A percentile compares a stretch with the other conserved stretches of the same genome.
phyloP scores from a whole-genome alignment of 2,113 vertebrate species.

The Sciurus niger region DNA sequence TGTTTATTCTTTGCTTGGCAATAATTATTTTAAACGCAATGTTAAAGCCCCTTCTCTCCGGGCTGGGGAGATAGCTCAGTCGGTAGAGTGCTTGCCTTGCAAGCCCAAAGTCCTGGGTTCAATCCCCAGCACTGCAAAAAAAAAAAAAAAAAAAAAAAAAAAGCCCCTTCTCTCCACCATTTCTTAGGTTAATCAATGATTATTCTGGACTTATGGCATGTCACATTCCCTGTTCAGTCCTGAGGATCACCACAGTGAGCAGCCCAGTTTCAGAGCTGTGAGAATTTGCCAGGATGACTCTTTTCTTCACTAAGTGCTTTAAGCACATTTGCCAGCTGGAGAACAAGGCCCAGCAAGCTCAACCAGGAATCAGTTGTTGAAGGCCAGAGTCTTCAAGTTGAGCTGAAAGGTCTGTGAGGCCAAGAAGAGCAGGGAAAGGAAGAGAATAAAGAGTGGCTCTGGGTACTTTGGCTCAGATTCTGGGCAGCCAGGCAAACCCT shows the following conservation, averaged over 20 bases:
- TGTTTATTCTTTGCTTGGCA: not conserved
- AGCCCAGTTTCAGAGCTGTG: not conserved
- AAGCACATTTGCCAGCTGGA: not conserved
- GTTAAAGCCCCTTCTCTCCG: not conserved
- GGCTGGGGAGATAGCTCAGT: no score
- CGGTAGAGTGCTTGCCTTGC: no score
- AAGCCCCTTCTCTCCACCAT: not conserved
- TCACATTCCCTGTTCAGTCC: not conserved
- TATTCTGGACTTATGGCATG: not conserved
- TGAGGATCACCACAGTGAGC: not conserved
- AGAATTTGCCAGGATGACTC: not conserved
- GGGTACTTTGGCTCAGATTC: not conserved
- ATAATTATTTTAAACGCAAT: not conserved
- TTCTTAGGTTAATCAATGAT: not conserved
- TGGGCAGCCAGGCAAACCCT: not conserved
- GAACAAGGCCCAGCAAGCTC: not conserved
- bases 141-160: no score
- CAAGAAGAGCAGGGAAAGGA: not conserved
- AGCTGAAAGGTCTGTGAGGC: not conserved
- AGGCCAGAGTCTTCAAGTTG: not conserved
- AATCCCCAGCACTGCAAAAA: no score
- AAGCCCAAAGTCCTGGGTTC: no score
- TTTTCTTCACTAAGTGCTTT: not conserved
- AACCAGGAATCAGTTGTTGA: not conserved
- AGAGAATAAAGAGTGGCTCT: not conserved